These are phyloP conservation scores for Psilanteris sp. DNA, from an alignment of 1,140 invertebrate species.

Conservation along the genomic window DNA sequence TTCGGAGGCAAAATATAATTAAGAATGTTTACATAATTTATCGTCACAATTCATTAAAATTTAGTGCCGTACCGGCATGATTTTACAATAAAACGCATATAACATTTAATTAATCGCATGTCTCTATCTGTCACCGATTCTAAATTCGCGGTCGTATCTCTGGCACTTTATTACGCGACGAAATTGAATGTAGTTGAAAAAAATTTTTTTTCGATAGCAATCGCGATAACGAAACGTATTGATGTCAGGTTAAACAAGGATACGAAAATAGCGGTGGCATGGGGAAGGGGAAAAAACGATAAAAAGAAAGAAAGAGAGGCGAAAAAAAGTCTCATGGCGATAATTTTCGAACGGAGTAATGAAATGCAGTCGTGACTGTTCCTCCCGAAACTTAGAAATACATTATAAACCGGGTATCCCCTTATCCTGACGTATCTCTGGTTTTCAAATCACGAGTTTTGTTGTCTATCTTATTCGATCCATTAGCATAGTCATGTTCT, in stretches of 20 bases:
- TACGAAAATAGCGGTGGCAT: slow-evolving; percentile 7
- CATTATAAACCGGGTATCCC: slow-evolving; percentile 33
- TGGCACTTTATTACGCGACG: slow-evolving; percentile 33
- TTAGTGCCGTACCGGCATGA: slow-evolving; percentile 13
- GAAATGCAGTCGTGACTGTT: slow-evolving; percentile 45
- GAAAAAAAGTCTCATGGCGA: slow-evolving; percentile 13
- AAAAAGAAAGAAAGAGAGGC: too few relatives aligned
- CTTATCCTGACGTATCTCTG: slow-evolving; percentile 58
- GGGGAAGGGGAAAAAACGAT: too few relatives aligned
- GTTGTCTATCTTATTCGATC: slow-evolving; percentile 55
- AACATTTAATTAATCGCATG: slow-evolving; percentile 46
- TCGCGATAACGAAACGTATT: slow-evolving; percentile 24
- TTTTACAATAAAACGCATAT: slow-evolving; percentile 39
- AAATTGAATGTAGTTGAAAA: slow-evolving; percentile 26
- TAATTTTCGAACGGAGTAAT: slow-evolving; percentile 42
- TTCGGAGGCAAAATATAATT: slow-evolving; percentile 44
- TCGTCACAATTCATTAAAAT: slow-evolving; percentile 29
- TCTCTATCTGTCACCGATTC: slow-evolving; percentile 38
- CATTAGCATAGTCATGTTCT: slow-evolving; percentile 60
- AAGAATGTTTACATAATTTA: slow-evolving; percentile 57
- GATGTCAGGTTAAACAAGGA: slow-evolving; percentile 28
- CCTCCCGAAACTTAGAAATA: slow-evolving; percentile 50
- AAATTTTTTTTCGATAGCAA: slow-evolving; percentile 28
- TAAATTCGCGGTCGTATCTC: slow-evolving; percentile 40
- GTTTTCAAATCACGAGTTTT: slow-evolving; percentile 56